Percentiles rank a stretch among this genome's conserved stretches.
Evolutionary conservation across 1,140 invertebrate genomes (phyloP).

Genomic region (Popillia japonica): DNA sequence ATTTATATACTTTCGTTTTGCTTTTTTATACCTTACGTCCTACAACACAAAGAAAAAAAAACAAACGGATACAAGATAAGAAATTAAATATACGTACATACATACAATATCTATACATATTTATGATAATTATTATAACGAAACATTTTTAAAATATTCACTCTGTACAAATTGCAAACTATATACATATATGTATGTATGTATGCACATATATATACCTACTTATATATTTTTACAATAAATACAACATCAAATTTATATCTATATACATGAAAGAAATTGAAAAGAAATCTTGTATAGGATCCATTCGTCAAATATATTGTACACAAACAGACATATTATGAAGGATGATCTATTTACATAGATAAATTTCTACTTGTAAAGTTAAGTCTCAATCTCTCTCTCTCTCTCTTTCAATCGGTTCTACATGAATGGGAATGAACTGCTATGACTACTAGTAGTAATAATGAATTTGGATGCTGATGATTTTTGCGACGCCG

Average conservation of each 20-base stretch:
- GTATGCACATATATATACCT: background rate
- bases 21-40: constrained; percentile 55
- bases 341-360: too few species aligned
- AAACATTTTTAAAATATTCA: too few species aligned
- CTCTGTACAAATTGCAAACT: too few species aligned
- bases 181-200: too few species aligned
- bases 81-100: too few species aligned
- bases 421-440: background rate
- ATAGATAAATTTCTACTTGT: too few species aligned
- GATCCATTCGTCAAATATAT: too few species aligned
- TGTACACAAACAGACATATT: too few species aligned
- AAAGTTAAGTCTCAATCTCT: too few species aligned
- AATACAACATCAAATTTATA: background rate
- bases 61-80: background rate
- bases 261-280: background rate
- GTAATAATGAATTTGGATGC: constrained; percentile 43
- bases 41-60: constrained; percentile 49
- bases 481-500: constrained; percentile 53
- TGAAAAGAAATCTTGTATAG: too few species aligned
- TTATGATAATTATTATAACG: too few species aligned
- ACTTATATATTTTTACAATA: background rate
- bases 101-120: too few species aligned
- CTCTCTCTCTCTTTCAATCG: background rate
- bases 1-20: constrained; percentile 52
- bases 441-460: constrained; percentile 36